Evolutionary conservation across 1,140 invertebrate genomes (phyloP).

Genomic region (Aphelinus atriplicis): DNA sequence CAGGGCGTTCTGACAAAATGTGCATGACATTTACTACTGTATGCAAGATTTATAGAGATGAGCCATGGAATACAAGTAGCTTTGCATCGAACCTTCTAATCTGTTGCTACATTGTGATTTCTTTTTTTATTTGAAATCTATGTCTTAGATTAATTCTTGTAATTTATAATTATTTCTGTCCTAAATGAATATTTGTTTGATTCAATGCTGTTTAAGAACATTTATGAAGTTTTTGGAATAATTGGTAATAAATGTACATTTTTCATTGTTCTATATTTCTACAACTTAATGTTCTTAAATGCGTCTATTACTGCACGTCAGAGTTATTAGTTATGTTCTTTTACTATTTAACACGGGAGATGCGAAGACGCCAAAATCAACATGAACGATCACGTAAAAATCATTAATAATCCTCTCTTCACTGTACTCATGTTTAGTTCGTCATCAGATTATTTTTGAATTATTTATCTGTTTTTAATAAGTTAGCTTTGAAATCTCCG

Average conservation of each 20-base stretch:
- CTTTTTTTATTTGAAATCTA: not conserved
- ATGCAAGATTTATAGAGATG: slow-evolving; percentile 22
- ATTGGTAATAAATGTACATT: too few species aligned
- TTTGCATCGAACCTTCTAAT: not conserved
- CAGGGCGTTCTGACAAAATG: slow-evolving; percentile 10
- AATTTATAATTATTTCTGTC: not conserved
- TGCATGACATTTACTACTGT: slow-evolving; percentile 19
- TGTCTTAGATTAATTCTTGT: not conserved
- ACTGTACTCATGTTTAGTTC: not conserved
- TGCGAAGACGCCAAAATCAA: slow-evolving; percentile 16
- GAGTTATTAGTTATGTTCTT: slow-evolving; percentile 15
- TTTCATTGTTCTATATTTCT: too few species aligned
- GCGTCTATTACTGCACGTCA: slow-evolving; percentile 14
- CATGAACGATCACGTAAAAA: slow-evolving; percentile 27
- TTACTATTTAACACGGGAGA: slow-evolving; percentile 6
- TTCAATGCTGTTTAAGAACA: too few species aligned
- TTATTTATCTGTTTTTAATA: slow-evolving; percentile 1
- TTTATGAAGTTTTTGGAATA: too few species aligned
- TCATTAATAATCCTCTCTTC: not conserved
- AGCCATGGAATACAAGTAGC: slow-evolving; percentile 24
- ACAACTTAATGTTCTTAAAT: too few species aligned
- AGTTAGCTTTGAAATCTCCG: not conserved
- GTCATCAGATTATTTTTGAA: not conserved
- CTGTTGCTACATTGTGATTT: slow-evolving; percentile 22
- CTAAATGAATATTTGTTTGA: too few species aligned